Base-by-base conservation (phyloP, 2,888 invertebrate genomes). In the Lamellibrachia columna region DNA sequence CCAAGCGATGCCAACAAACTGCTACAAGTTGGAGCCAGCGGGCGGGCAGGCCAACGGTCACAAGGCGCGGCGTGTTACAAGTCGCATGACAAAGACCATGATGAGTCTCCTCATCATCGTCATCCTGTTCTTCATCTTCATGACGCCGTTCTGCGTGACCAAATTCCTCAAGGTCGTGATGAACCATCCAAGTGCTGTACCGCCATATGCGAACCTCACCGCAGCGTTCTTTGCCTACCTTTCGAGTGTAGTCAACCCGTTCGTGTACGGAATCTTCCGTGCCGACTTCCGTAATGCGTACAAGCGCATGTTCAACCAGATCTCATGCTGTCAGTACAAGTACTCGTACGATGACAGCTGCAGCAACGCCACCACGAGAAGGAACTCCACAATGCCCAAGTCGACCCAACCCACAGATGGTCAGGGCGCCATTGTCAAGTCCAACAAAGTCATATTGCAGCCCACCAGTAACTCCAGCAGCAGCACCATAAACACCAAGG, bases 141-240 rank as follows among this genome's bases (percentile, higher is more conserved):
- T 96, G 94, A 95, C 96, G 2, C 96, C 96, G 2, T 96, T 96
- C 93, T 96, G 96, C 93, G 93, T 96, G 0, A 96, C 96, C 6
- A 96, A 96, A 92, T 95, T 96, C 0, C 94, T 95, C 90, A 96
- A 96, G 94, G 96, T 96, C 91, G 90, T 93, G n/a, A 55, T 91
- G 15, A 90, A 91, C 0, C 92, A 95, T 7, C 92, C 93, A 1
- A 92, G 93, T 22, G 92, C 93, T 28, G 93, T 96, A 53, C 95
- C 96, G 22, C 95, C 94, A 1, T 94, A 94, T 92, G 93, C 95
- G 7, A 96, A 96, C 93, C 94, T 95, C 3, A 58, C 95, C 0
- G 94, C 96, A 53, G 95, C 96, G 8, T 93, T 96, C n/a, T 93
- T 96, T 53, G 95, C 95, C 52, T 96, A 95, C 92, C 93, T 95